Evolutionary conservation across 2,888 invertebrate species (phyloP), one percentile per base, ranked within the genome.

Genomic region (Carabus problematicus): DNA sequence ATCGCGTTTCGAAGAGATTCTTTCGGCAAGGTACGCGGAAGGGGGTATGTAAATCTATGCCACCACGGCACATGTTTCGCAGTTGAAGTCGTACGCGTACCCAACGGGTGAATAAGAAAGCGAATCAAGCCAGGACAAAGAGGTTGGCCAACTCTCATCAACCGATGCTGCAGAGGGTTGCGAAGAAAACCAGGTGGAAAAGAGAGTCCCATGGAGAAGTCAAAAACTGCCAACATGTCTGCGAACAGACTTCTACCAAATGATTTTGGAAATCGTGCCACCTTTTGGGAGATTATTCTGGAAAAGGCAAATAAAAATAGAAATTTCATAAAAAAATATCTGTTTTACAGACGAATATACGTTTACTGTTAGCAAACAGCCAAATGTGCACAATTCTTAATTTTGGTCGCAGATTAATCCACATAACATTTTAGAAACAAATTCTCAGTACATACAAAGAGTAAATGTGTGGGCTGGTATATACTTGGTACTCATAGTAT

Each of bases 191-290:
- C n/a, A n/a, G n/a, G n/a, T n/a, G n/a, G n/a, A n/a, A n/a, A n/a
- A n/a, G n/a, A n/a, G n/a, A n/a, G n/a, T n/a, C n/a, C n/a, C n/a
- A n/a, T n/a, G n/a, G n/a, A n/a, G n/a, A n/a, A n/a, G n/a, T n/a
- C n/a, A n/a, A n/a, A n/a, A n/a, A n/a, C n/a, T n/a, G n/a, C n/a
- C n/a, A n/a, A n/a, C n/a, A n/a, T n/a, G n/a, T n/a, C n/a, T n/a
- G n/a, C n/a, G n/a, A n/a, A n/a, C n/a, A n/a, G n/a, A 52, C 18
- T 52, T 9, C 12, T 52, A 11, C 52, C 52, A 16, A 8, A 52
- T 52, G 52, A 52, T 52, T 52, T 52, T 52, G 52, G 12, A 52
- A 52, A 14, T 52, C 52, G 16, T 52, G 52, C 7, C 18, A 18
- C 52, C 9, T 52, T 52, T 52, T 52, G 52, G 4, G 16, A 52